Evolutionary conservation across 1,140 invertebrate genomes (phyloP).

Genomic region (Galleria mellonella): DNA sequence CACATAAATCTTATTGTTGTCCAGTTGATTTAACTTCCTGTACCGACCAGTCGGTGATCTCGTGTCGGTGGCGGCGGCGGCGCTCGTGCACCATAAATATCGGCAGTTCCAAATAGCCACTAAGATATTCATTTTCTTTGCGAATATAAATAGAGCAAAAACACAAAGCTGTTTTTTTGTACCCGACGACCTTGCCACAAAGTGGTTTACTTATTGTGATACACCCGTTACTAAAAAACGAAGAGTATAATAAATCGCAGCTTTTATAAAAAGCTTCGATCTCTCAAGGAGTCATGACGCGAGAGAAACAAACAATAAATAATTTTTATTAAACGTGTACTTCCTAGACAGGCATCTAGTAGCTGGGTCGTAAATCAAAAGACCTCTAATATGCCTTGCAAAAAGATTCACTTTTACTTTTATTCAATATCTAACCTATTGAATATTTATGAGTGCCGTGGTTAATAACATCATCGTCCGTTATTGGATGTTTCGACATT

Average conservation of each 20-base stretch:
- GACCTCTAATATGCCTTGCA: constrained; percentile 24
- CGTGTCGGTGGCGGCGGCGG: constrained; percentile 1
- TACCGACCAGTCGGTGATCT: constrained; percentile 41
- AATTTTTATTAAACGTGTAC: constrained; percentile 35
- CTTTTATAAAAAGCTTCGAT: constrained; percentile 33
- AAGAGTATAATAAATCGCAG: constrained; percentile 56
- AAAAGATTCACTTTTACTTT: constrained; percentile 67
- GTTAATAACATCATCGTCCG: constrained; percentile 41
- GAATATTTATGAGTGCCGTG: constrained; percentile 45
- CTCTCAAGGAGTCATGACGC: constrained; percentile 13
- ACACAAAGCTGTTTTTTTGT: constrained; percentile 56
- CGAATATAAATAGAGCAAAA: constrained; percentile 67
- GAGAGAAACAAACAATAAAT: constrained; percentile 42
- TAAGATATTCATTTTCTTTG: constrained; percentile 63
- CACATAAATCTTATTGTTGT: constrained; percentile 67
- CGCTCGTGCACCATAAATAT: constrained; percentile 16
- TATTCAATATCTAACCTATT: constrained; percentile 51
- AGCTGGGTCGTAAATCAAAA: constrained; percentile 29
- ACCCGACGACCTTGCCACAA: constrained; percentile 60
- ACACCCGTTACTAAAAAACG: constrained; percentile 56
- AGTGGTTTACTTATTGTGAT: constrained; percentile 62
- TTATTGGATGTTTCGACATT: constrained; percentile 38
- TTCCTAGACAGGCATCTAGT: constrained; percentile 35
- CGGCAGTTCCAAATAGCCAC: constrained; percentile 63
- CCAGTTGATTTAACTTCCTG: constrained; percentile 64